phyloP scores from a whole-genome alignment of 1,140 invertebrate species.

The Hycleus cichorii region DNA sequence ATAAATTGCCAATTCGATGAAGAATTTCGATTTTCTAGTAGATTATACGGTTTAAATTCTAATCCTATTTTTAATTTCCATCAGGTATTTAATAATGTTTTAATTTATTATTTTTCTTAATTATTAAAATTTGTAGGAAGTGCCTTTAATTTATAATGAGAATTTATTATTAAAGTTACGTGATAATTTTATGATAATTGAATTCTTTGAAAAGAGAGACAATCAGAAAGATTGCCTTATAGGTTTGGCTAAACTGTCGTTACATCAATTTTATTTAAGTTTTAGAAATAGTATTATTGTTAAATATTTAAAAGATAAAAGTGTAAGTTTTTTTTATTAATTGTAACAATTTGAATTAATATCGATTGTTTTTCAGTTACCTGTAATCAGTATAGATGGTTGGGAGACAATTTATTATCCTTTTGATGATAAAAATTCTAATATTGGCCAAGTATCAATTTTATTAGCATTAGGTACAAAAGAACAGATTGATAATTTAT shows the following conservation, averaged over 20 bases:
- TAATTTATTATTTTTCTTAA: no score
- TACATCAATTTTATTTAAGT: conserved; percentile 54
- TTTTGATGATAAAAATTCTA: conserved; percentile 25
- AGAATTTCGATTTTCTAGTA: conserved; percentile 43
- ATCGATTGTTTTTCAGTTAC: conserved; percentile 39
- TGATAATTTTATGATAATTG: conserved; percentile 50
- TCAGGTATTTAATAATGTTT: conserved; percentile 34
- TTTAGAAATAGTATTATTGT: conserved; percentile 50
- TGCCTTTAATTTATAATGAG: conserved; percentile 49
- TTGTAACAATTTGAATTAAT: conserved; percentile 1
- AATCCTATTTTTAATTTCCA: conserved; percentile 48
- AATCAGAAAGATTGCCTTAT: conserved; percentile 40
- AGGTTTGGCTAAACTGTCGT: conserved; percentile 48
- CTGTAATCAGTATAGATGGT: conserved; percentile 52
- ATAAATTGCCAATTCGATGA: conserved; percentile 47
- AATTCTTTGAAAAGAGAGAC: conserved; percentile 44
- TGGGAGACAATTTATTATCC: conserved; percentile 48
- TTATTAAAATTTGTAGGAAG: conserved; percentile 36
- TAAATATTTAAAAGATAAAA: conserved; percentile 42
- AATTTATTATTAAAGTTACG: conserved; percentile 48
- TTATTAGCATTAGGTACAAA: conserved; percentile 53
- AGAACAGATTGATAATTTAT: conserved; percentile 50
- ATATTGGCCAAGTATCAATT: conserved; percentile 47
- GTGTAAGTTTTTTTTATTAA: conserved; percentile 20
- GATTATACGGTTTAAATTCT: conserved; percentile 38